Conservation (phyloP, 1,140 invertebrate genomes). For the Chrysopa pallens region DNA sequence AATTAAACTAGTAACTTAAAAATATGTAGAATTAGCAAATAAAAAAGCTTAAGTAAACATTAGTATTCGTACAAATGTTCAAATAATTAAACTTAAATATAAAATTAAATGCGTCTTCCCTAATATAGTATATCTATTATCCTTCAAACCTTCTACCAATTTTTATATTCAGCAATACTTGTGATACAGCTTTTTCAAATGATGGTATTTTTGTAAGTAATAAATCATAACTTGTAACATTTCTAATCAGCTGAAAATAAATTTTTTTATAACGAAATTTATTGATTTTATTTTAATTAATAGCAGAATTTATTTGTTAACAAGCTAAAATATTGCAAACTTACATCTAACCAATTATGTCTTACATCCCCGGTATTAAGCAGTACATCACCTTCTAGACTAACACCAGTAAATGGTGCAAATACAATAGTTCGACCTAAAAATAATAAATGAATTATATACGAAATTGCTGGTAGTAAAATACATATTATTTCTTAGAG, state of each 20-base stretch:
- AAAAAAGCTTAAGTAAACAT: too few relatives aligned
- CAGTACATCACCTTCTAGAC: slow-evolving; percentile 70
- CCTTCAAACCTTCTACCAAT: slow-evolving; percentile 68
- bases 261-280: slow-evolving; percentile 10
- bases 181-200: slow-evolving; percentile 68
- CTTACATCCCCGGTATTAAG: slow-evolving; percentile 79
- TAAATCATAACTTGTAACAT: slow-evolving; percentile 55
- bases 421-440: slow-evolving; percentile 56
- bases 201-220: slow-evolving; percentile 55
- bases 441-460: slow-evolving; percentile 10
- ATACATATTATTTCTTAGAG: too few relatives aligned
- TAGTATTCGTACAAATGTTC: too few relatives aligned
- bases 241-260: slow-evolving; percentile 54
- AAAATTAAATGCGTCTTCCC: too few relatives aligned
- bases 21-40: too few relatives aligned
- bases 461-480: too few relatives aligned
- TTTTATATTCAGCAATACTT: slow-evolving; percentile 61
- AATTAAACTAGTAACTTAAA: too few relatives aligned
- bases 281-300: slow-evolving; percentile 2
- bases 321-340: slow-evolving; percentile 11
- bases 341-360: slow-evolving; percentile 77
- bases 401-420: slow-evolving; percentile 74
- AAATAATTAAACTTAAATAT: too few relatives aligned
- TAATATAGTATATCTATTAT: too few relatives aligned
- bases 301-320: slow-evolving; percentile 1